Base-by-base conservation (phyloP, 2,113 vertebrate species). In the Sander lucioperca region DNA sequence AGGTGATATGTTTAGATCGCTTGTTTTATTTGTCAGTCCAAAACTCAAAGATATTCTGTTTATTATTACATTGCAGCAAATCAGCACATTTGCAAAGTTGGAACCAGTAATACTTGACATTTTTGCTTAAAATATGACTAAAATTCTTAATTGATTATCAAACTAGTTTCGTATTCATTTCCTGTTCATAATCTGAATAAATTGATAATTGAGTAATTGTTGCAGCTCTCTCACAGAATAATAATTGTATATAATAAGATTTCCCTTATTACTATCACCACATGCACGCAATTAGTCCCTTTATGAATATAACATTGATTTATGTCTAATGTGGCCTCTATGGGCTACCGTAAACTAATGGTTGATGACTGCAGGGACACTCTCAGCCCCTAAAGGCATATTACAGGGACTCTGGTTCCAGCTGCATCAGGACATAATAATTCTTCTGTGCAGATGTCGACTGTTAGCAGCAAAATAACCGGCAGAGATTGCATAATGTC, bases 371-470 rank as follows among this genome's bases (percentile, higher is more conserved):
- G 18, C 74, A 65, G 74, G 30, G 58, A 16, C 0, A 62, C 65
- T 61, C 56, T 59, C n/a, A 36, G 69, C 5, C 73, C 77, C 79
- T 66, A 2, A 43, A 45, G 76, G 58, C 63, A 80, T 0, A 73
- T 50, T 23, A 62, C 25, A 47, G 30, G 16, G 6, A n/a, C 45
- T 47, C 18, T 13, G 47, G 58, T 27, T 72, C 45, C 76, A 68
- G 68, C 36, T 57, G 67, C 57, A 54, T 30, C 15, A 63, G 19
- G 21, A 56, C 36, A n/a, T 33, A 39, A 67, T 30, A 54, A 67
- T 15, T 66, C 4, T 25, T 33, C 43, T 33, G 30, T 82, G 69
- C 73, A 80, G 48, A 82, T 71, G 54, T 74, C 15, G 27, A 0
- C 54, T 30, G 14, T 43, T 51, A 68, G 53, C 45, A 65, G 45